Percentiles rank a stretch among this genome's conserved stretches.
These are phyloP conservation scores for Lysandra coridon DNA, from an alignment of 2,888 invertebrate species.

Conservation along the genomic window DNA sequence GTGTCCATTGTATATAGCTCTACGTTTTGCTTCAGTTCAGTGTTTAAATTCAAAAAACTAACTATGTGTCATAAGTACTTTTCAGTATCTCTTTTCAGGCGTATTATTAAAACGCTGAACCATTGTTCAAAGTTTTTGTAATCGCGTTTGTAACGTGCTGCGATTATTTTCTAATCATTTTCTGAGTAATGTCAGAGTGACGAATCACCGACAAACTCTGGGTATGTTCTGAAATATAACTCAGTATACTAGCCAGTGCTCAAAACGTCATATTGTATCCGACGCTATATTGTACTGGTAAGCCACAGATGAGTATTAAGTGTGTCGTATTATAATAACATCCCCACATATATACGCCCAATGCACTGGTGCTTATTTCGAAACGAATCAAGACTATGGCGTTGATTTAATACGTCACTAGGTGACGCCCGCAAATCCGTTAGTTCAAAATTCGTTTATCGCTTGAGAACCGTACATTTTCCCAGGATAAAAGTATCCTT, in stretches of 20 bases:
- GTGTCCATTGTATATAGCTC: not conserved
- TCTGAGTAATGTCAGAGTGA: not conserved
- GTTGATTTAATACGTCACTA: no score
- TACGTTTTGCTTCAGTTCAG: conserved; percentile 48
- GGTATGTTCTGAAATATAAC: not conserved
- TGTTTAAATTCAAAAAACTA: conserved; percentile 23
- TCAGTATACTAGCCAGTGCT: not conserved
- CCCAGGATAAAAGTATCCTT: no score
- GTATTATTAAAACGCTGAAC: not conserved
- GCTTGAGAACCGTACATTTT: no score
- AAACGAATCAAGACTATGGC: no score
- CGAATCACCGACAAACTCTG: not conserved
- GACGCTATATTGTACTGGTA: no score
- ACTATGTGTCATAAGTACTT: not conserved
- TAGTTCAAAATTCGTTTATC: no score
- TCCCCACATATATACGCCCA: no score
- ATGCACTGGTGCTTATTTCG: no score
- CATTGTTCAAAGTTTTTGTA: not conserved
- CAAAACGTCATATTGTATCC: no score
- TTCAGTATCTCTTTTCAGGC: not conserved
- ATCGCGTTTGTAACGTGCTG: not conserved
- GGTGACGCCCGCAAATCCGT: no score
- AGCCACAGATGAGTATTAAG: no score
- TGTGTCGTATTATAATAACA: no score
- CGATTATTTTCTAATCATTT: not conserved